Base-by-base conservation (phyloP, 2,113 vertebrate species). In the Cottus gobio region DNA sequence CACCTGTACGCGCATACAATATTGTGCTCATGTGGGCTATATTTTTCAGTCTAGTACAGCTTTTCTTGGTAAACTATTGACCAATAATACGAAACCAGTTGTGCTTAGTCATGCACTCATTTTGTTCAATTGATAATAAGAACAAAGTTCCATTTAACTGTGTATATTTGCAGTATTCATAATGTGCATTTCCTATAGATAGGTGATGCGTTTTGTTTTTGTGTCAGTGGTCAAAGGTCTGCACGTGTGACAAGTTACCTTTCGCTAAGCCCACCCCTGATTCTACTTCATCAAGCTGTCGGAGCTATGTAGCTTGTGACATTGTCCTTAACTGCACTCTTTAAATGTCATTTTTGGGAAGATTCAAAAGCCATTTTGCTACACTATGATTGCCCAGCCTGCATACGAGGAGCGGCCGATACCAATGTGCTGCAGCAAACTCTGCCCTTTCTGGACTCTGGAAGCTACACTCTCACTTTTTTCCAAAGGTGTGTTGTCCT, bases 361-460 rank as follows among this genome's bases (percentile, higher is more conserved):
- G 15, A 44, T 44, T 22, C 8, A 50, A 48, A 48, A 48, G 18
- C 15, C 18, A 48, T 48, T 48, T 48, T 15, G 39, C 39, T 42
- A 50, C 46, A 7, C 46, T 8, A 50, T 22, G 46, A 50, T 50
- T 50, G 24, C 11, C 54, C 54, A 4, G 24, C 24, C 24, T 24
- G 24, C 54, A 28, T 28, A 13, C 9, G 0, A 56, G 24, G 54
- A 56, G 50, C n/a, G 22, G 50, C 71, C 7, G 6, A 64, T 57
- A 22, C 5, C 54, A 22, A 20, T 39, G 28, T 65, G 20, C 69
- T 36, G 34, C 2, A 16, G 46, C 52, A 85, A 48, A 71, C 71
- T 78, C 60, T 89, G 77, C 58, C 76, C 77, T 72, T 39, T 67
- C 24, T 83, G 82, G 76, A 89, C 87, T 91, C 77, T 91, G 89